Evolutionary conservation across 2,797 vertebrate genomes (phyloP).

Genomic region (Bothrops alternatus): DNA sequence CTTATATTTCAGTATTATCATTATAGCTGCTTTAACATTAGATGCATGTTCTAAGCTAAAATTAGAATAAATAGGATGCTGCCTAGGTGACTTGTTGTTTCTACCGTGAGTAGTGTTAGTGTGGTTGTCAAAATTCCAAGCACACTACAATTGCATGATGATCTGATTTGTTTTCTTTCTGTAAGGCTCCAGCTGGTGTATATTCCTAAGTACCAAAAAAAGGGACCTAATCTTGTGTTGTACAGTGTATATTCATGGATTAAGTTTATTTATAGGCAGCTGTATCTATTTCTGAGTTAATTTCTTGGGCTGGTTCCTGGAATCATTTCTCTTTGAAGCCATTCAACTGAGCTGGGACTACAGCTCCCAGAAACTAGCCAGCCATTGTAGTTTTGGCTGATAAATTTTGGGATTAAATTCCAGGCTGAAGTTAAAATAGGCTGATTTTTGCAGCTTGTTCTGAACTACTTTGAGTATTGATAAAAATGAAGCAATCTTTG

Average conservation of each 20-base stretch:
- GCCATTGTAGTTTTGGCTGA: background rate
- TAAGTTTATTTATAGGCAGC: background rate
- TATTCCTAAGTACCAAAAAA: background rate
- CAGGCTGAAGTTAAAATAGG: background rate
- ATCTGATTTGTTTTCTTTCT: background rate
- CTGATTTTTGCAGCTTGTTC: background rate
- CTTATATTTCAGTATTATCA: background rate
- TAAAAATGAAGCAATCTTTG: background rate
- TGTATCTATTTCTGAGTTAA: background rate
- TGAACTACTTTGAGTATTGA: background rate
- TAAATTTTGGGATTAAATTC: background rate
- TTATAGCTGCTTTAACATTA: background rate
- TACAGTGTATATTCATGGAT: background rate
- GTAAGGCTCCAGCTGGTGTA: background rate
- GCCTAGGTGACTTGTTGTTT: background rate
- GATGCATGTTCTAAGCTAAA: background rate
- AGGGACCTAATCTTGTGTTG: background rate
- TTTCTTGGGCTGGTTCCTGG: background rate
- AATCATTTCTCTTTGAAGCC: background rate
- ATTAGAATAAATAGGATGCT: background rate
- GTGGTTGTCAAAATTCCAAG: background rate
- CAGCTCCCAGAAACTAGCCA: background rate
- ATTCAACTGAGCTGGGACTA: background rate
- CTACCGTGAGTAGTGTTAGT: background rate
- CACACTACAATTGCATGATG: background rate